These are phyloP conservation scores for Pelodytes ibericus DNA, from an alignment of 2,797 vertebrate species.

Conservation along the genomic window DNA sequence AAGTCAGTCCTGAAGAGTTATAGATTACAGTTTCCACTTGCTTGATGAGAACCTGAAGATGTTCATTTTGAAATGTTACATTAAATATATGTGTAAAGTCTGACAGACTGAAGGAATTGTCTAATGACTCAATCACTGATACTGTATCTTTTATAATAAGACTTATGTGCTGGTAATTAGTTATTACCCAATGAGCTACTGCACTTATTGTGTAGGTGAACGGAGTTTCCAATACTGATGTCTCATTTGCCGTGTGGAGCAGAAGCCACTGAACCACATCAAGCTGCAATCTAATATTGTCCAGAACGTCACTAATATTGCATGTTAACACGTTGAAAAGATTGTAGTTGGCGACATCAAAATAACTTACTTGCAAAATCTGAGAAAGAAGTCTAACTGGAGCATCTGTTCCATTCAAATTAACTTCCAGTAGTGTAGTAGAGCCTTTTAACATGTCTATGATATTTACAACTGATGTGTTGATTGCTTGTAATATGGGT, in stretches of 20 bases:
- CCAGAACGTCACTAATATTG: slow-evolving; percentile 33
- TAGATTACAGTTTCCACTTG: background rate
- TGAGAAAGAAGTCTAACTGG: background rate
- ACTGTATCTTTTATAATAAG: slow-evolving; percentile 8
- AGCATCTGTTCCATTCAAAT: slow-evolving; percentile 9
- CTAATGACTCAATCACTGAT: background rate
- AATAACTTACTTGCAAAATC: slow-evolving; percentile 12
- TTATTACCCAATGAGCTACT: slow-evolving; percentile 18
- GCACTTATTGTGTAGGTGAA: background rate
- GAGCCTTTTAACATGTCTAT: slow-evolving; percentile 6
- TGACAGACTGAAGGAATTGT: slow-evolving; percentile 2
- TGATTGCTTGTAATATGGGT: slow-evolving; percentile 31
- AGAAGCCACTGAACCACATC: slow-evolving; percentile 22
- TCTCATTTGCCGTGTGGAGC: background rate
- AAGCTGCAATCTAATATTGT: slow-evolving; percentile 28
- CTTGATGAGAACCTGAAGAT: background rate
- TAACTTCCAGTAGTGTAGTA: background rate
- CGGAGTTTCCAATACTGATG: background rate
- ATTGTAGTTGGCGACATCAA: background rate
- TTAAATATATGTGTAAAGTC: slow-evolving; percentile 5
- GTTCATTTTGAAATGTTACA: background rate
- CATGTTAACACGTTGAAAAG: background rate
- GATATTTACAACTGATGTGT: slow-evolving; percentile 29
- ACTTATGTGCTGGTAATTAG: slow-evolving; percentile 21
- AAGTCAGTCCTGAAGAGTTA: slow-evolving; percentile 6